These are phyloP conservation scores for Peromyscus melanophrys DNA, from an alignment of 2,797 vertebrate genomes.

Conservation along the genomic window DNA sequence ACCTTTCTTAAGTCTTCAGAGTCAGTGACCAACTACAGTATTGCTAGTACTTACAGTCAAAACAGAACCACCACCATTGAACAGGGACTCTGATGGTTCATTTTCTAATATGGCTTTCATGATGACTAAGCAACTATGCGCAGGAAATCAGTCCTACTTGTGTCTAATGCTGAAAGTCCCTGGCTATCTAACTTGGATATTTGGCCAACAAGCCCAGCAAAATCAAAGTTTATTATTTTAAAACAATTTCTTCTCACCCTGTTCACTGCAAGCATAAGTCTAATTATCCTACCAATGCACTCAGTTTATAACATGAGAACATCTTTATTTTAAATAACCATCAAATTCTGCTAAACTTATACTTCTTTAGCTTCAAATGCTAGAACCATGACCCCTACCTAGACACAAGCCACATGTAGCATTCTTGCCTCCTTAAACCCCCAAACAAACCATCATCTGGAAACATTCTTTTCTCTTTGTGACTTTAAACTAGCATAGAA, in stretches of 20 bases:
- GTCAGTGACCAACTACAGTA: background rate
- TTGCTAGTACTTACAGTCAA: slow-evolving; percentile 23
- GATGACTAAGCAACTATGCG: slow-evolving; percentile 14
- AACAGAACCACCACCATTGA: slow-evolving; percentile 53
- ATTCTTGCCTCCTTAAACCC: background rate
- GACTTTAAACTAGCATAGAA: background rate
- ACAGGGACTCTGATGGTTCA: background rate
- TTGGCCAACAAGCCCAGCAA: slow-evolving; percentile 58
- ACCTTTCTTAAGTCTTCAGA: slow-evolving; percentile 43
- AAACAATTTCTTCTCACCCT: slow-evolving; percentile 22
- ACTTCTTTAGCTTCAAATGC: slow-evolving; percentile 46
- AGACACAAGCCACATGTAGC: background rate
- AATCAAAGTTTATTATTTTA: slow-evolving; percentile 58
- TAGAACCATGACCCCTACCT: background rate
- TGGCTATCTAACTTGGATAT: background rate
- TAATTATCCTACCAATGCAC: slow-evolving; percentile 37
- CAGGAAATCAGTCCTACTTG: slow-evolving; percentile 38
- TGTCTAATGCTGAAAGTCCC: slow-evolving; percentile 18
- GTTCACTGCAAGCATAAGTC: slow-evolving; percentile 25
- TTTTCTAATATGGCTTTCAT: slow-evolving; percentile 49
- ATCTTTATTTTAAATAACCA: slow-evolving; percentile 56
- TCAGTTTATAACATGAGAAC: slow-evolving; percentile 24
- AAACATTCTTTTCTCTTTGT: slow-evolving; percentile 46
- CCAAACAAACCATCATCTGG: slow-evolving; percentile 24
- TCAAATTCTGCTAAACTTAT: slow-evolving; percentile 52